Base-by-base conservation (phyloP, 2,888 invertebrate species). In the Acronicta aceris region DNA sequence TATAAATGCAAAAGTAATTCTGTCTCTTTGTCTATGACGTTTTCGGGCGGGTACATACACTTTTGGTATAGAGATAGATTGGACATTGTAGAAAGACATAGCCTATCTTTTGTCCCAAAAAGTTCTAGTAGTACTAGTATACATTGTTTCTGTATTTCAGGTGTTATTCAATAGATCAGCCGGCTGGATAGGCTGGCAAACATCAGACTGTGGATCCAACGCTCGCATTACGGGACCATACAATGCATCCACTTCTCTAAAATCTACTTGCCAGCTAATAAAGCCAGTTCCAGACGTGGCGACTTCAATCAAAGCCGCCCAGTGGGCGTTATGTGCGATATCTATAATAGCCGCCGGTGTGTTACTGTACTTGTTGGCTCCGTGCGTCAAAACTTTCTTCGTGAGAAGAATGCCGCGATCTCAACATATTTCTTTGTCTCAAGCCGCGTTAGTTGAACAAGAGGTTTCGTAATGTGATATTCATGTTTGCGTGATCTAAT, bases 121-220 rank as follows among this genome's bases (percentile, higher is more conserved):
- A 27, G 27, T 27, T 6, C 27, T 21, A 4, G 21, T 4, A 21
- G 4, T 4, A 21, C 2, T 21, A 21, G 21, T 21, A 21, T 21
- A 30, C 8, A 9, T 9, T 13, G 12, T 36, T 36, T 36, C 0
- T 13, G 13, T 36, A 2, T 38, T 38, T 38, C 88, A 94, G 93
- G 89, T 95, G 1, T 54, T 91, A 51, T 95, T 95, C 83, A 95
- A 95, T 74, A 87, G 93, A 65, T 91, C 95, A 25, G 89, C 88
- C 13, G 89, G 90, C 56, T 93, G 92, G 87, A 92, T 95, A 17
- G 92, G 94, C 36, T 95, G 91, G 81, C 84, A 87, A 50, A 83
- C 88, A 0, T 91, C 95, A 0, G 82, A 84, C 40, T 95, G 95
- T 57, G 95, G 95, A 0, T 85, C 93, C 0, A 80, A 87, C 10